phyloP scores from a whole-genome alignment of 2,113 vertebrate genomes.

The Siphamia tubifer region DNA sequence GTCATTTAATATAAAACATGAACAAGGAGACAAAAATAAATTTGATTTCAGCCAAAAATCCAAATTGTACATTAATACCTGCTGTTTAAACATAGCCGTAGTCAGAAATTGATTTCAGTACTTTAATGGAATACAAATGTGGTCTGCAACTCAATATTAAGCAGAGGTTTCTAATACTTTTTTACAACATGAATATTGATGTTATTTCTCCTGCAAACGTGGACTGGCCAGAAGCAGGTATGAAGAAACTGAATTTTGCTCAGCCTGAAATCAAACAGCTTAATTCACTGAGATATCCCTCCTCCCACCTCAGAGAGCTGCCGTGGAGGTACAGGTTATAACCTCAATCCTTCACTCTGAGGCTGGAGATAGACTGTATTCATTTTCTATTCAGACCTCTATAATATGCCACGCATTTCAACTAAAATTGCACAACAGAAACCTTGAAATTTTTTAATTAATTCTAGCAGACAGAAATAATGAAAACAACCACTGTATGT shows the following conservation, averaged over 20 bases:
- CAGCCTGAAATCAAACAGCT: conserved; percentile 19
- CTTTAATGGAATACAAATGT: neutral
- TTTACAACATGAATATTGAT: conserved; percentile 13
- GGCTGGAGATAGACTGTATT: conserved; percentile 45
- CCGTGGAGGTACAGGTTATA: conserved; percentile 45
- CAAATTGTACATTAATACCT: no score
- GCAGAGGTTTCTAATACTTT: neutral
- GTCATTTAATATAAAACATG: no score
- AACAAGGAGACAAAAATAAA: no score
- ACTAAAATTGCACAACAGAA: conserved; percentile 33
- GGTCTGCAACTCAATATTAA: neutral
- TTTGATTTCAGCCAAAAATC: no score
- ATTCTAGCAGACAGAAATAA: no score
- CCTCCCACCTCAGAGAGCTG: neutral
- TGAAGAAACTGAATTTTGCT: neutral
- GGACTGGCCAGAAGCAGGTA: neutral
- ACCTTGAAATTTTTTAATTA: conserved; percentile 16
- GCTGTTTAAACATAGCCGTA: no score
- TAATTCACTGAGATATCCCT: conserved; percentile 13
- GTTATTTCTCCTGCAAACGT: neutral
- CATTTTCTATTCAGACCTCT: conserved; percentile 37
- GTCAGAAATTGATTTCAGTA: no score
- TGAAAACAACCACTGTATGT: neutral
- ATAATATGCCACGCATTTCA: conserved; percentile 36
- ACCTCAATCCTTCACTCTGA: conserved; percentile 60